Evolutionary conservation across 2,797 vertebrate species (phyloP).

Genomic region (Oryzias sinensis): DNA sequence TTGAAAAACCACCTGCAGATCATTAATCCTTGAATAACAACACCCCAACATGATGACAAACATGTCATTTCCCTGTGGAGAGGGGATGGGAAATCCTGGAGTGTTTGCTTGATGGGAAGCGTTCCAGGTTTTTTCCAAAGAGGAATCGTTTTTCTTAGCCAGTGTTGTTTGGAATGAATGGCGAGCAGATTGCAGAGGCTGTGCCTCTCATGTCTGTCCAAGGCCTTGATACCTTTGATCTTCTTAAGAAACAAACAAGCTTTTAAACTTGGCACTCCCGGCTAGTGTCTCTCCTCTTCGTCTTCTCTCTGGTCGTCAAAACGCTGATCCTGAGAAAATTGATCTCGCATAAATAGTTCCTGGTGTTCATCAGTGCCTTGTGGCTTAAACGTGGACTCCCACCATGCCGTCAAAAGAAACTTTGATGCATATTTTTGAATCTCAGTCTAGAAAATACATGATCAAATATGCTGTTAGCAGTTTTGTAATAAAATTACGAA

Average conservation of each 20-base stretch:
- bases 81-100: slow-evolving; percentile 46
- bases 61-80: slow-evolving; percentile 52
- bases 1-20: slow-evolving; percentile 42
- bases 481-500: not conserved
- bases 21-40: slow-evolving; percentile 37
- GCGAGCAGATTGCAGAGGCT: slow-evolving; percentile 72
- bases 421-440: slow-evolving; percentile 14
- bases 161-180: slow-evolving; percentile 69
- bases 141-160: slow-evolving; percentile 68
- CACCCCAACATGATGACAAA: slow-evolving; percentile 48
- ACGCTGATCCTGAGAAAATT: slow-evolving; percentile 62
- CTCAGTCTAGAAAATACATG: slow-evolving; percentile 9
- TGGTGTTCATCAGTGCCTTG: slow-evolving; percentile 13
- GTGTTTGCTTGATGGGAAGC: slow-evolving; percentile 73
- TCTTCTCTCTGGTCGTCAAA: slow-evolving; percentile 41
- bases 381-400: slow-evolving; percentile 24
- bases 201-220: slow-evolving; percentile 78
- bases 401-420: slow-evolving; percentile 16
- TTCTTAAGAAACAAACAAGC: slow-evolving; percentile 76
- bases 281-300: slow-evolving; percentile 43
- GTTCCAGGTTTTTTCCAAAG: slow-evolving; percentile 71
- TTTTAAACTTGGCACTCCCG: slow-evolving; percentile 65
- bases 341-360: slow-evolving; percentile 44
- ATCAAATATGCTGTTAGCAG: slow-evolving; percentile 20
- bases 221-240: slow-evolving; percentile 78